These are phyloP conservation scores for Lucilia cuprina DNA, from an alignment of 1,140 invertebrate genomes.

Conservation along the genomic window DNA sequence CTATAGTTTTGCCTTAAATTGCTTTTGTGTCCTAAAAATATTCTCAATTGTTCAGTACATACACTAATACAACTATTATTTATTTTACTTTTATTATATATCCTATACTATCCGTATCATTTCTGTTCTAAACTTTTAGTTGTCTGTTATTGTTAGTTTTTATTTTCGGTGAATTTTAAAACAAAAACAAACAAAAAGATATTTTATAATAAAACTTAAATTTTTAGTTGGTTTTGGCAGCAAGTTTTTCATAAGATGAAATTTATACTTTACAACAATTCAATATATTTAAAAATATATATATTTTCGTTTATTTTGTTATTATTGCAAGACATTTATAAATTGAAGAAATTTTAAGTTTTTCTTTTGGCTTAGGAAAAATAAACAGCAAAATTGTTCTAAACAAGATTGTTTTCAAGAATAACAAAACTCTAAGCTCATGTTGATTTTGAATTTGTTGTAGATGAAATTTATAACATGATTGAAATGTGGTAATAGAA, in stretches of 20 bases:
- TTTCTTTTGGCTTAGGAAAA: neutral
- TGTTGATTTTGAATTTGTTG: too few relatives aligned
- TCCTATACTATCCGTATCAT: neutral
- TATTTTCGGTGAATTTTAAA: neutral
- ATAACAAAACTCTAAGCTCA: too few relatives aligned
- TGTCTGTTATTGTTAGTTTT: neutral
- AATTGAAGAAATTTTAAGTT: neutral
- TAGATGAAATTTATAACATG: too few relatives aligned
- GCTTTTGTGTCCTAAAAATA: neutral
- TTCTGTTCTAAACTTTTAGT: neutral
- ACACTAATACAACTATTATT: neutral
- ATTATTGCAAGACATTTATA: neutral
- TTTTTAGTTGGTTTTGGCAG: slow-evolving; percentile 21
- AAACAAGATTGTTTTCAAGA: too few relatives aligned
- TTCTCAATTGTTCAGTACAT: neutral
- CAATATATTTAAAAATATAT: slow-evolving; percentile 1
- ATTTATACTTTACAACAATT: slow-evolving; percentile 18
- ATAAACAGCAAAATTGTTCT: too few relatives aligned
- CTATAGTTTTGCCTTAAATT: slow-evolving; percentile 4
- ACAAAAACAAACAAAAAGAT: too few relatives aligned
- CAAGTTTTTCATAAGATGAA: slow-evolving; percentile 5
- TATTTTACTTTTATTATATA: neutral
- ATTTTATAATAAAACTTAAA: neutral
- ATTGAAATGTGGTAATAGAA: too few relatives aligned
- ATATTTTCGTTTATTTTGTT: neutral